Evolutionary conservation across 1,140 invertebrate species (phyloP).

Genomic region (Solenopsis invicta): DNA sequence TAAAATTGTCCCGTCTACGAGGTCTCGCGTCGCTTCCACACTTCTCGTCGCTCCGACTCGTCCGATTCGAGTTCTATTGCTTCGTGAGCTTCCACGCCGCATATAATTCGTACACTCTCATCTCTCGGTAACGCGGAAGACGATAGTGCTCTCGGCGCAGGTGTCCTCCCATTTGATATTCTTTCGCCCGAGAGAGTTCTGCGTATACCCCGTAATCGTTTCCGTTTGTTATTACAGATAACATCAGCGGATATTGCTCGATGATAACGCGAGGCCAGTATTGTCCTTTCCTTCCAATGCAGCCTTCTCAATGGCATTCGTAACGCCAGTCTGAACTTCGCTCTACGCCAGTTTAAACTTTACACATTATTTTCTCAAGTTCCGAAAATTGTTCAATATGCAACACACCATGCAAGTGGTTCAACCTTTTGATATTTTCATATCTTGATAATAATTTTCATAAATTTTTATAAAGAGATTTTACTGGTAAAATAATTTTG

Average conservation of each 20-base stretch:
- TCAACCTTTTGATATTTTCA: background rate
- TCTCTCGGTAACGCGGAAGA: background rate
- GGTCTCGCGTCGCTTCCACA: background rate
- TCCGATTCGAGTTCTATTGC: constrained; percentile 11
- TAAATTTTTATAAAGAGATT: background rate
- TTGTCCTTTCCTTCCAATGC: constrained; percentile 24
- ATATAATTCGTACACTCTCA: constrained; percentile 37
- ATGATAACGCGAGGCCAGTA: constrained; percentile 34
- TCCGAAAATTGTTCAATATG: constrained; percentile 23
- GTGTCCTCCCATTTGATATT: constrained; percentile 48
- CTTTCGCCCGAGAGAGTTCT: constrained; percentile 47
- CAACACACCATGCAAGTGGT: background rate
- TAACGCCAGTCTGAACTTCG: constrained; percentile 17
- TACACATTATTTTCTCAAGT: constrained; percentile 17
- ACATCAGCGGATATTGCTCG: constrained; percentile 42
- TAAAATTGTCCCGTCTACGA: constrained; percentile 45
- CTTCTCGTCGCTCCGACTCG: constrained; percentile 5
- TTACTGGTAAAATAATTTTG: constrained; percentile 17
- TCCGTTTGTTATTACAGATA: constrained; percentile 59
- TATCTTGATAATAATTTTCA: background rate
- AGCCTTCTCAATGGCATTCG: background rate
- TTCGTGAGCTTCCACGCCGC: background rate
- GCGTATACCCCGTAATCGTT: constrained; percentile 52
- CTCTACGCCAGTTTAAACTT: constrained; percentile 24
- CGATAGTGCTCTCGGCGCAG: constrained; percentile 15